Conservation (phyloP, 2,888 invertebrate species). For the Scaptomyza cyrtandrae region DNA sequence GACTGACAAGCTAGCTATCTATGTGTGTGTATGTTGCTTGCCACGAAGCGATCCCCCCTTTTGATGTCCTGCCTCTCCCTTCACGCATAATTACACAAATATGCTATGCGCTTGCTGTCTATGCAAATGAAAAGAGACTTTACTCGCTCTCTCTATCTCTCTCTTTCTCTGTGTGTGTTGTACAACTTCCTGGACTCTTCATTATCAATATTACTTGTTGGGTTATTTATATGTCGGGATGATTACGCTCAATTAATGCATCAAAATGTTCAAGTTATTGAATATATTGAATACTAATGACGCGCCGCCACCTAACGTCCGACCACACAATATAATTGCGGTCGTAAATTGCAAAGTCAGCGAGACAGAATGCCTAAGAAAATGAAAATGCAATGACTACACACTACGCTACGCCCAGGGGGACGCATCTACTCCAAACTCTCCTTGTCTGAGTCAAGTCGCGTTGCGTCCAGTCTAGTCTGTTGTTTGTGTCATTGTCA, state of each 20-base stretch:
- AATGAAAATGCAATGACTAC: conserved; percentile 49
- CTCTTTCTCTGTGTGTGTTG: background rate
- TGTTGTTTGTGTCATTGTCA: conserved; percentile 67
- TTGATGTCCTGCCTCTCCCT: conserved; percentile 22
- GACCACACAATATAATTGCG: conserved; percentile 54
- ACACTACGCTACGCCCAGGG: conserved; percentile 29
- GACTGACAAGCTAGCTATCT: conserved; percentile 52
- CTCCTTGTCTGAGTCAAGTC: conserved; percentile 49
- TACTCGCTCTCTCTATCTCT: background rate
- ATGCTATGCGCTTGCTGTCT: conserved; percentile 58
- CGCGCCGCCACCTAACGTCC: conserved; percentile 9
- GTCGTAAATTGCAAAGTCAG: conserved; percentile 74
- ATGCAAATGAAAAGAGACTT: conserved; percentile 66
- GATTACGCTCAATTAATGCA: conserved; percentile 80
- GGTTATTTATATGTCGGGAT: conserved; percentile 67
- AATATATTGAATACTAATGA: conserved; percentile 79
- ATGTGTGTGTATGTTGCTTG: conserved; percentile 19
- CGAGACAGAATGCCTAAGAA: conserved; percentile 31
- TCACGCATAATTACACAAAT: conserved; percentile 79
- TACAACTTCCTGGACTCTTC: conserved; percentile 51
- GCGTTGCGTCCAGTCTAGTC: background rate
- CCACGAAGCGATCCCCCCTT: conserved; percentile 23
- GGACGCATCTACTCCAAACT: conserved; percentile 6
- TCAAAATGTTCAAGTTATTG: conserved; percentile 71
- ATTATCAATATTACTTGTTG: conserved; percentile 35